Evolutionary conservation across 1,140 invertebrate species (phyloP), one percentile per base, ranked within the genome.

Genomic region (Caenorhabditis inopinata): DNA sequence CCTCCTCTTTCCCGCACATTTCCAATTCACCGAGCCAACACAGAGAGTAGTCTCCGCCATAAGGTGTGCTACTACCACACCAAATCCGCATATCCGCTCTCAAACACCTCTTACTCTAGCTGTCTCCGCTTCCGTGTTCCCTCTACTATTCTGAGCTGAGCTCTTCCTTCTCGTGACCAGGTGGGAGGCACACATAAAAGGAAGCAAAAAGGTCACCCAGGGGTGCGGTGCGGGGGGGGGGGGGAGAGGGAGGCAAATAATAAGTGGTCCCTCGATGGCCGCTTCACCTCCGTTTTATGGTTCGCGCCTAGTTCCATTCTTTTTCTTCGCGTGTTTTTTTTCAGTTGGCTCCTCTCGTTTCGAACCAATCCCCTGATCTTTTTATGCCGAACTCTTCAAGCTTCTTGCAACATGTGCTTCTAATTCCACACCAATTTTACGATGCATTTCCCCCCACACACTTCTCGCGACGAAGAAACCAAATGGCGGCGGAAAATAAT

Each of bases 391-490:
- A 1, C 38, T 16, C n/a, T 21, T 16, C 1, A 32, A 68, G 16
- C 23, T 68, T 38, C 32, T 68, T 68, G 58, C 58, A 68, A 68
- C 58, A 68, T 68, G 58, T 68, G 58, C 58, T 68, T 68, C 58
- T 68, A 35, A 68, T 68, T 68, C 58, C 58, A 68, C 58, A 42
- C 58, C 58, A 32, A 68, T 68, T 68, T 68, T 68, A 68, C 58
- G 58, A 68, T 38, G 58, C 58, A 32, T 38, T 68, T 68, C 58
- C 58, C 32, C 58, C 35, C 58, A 32, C n/a, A 11, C 38, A 42
- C 38, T 68, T 27, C 21, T 27, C n/a, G 18, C 32, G 58, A 68
- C 29, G 58, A 68, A 29, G n/a, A 68, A 68, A n/a, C 58, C 32
- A 29, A 68, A 68, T 68, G 58, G 58, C 58, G 58, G 32, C 27